Conservation (phyloP, 1,140 invertebrate genomes). For the Euura lappo region DNA sequence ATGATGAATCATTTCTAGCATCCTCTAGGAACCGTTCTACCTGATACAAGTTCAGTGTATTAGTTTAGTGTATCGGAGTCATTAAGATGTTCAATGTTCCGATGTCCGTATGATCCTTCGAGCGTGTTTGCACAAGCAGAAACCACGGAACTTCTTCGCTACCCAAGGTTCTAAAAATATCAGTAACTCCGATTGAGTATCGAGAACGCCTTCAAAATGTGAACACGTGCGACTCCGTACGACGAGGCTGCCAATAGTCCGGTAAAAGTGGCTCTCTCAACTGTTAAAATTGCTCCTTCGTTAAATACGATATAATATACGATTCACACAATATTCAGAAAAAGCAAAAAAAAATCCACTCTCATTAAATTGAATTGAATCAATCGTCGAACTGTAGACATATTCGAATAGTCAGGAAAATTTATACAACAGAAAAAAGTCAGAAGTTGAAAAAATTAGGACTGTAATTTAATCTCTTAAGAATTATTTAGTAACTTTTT, state of each 20-base stretch:
- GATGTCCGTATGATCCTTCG: conserved; percentile 17
- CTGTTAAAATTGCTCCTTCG: background rate
- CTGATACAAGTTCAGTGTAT: no score
- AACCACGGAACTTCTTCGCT: conserved; percentile 7
- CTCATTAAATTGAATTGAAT: no score
- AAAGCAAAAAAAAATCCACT: background rate
- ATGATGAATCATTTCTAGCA: no score
- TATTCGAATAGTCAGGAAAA: no score
- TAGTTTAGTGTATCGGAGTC: no score
- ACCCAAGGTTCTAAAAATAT: conserved; percentile 45
- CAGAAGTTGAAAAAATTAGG: no score
- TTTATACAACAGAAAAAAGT: no score
- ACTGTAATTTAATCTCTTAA: no score
- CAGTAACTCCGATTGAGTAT: conserved; percentile 41
- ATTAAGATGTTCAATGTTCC: no score
- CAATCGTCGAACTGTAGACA: no score
- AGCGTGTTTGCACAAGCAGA: conserved; percentile 17
- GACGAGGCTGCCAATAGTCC: conserved; percentile 2
- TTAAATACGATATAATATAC: background rate
- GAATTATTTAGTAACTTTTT: no score
- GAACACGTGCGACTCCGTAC: conserved; percentile 5
- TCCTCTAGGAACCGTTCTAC: no score
- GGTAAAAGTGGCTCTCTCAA: conserved; percentile 1
- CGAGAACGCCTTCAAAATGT: conserved; percentile 27
- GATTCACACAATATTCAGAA: background rate